Conservation (phyloP, 2,113 vertebrate species). For the Philantomba maxwellii region DNA sequence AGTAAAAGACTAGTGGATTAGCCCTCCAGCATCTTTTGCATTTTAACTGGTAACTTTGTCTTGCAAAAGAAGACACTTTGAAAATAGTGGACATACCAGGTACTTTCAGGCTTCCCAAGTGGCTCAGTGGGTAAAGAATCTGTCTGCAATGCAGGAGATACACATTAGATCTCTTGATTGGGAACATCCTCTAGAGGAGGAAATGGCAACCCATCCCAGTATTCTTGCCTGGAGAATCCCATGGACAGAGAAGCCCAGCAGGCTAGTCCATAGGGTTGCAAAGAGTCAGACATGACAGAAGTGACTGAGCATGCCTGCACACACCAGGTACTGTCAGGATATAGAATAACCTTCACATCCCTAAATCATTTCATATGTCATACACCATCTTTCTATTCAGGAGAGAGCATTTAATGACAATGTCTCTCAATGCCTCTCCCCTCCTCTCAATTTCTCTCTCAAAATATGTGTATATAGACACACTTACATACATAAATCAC, state of each 20-base stretch:
- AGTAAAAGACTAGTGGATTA: not conserved
- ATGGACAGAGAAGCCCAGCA: not conserved
- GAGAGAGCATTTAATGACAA: not conserved
- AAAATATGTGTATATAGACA: not conserved
- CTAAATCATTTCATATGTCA: not conserved
- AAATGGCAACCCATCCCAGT: not conserved
- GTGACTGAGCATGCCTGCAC: rapidly evolving
- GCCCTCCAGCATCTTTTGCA: not conserved
- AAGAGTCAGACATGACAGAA: not conserved
- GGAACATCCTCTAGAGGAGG: not conserved
- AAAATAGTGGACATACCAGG: not conserved
- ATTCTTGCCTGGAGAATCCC: not conserved
- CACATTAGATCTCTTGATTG: not conserved
- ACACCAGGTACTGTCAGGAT: not conserved
- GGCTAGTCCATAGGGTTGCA: not conserved
- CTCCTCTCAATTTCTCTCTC: not conserved
- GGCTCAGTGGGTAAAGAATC: not conserved
- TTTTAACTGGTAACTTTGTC: not conserved
- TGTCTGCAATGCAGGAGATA: not conserved
- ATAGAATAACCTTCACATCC: not conserved
- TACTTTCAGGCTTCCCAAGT: not conserved
- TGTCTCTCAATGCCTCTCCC: too few relatives aligned
- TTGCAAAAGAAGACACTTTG: not conserved
- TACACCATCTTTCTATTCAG: not conserved
- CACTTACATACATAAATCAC: not conserved